phyloP scores from a whole-genome alignment of 2,797 vertebrate genomes.

The Paguma larvata region DNA sequence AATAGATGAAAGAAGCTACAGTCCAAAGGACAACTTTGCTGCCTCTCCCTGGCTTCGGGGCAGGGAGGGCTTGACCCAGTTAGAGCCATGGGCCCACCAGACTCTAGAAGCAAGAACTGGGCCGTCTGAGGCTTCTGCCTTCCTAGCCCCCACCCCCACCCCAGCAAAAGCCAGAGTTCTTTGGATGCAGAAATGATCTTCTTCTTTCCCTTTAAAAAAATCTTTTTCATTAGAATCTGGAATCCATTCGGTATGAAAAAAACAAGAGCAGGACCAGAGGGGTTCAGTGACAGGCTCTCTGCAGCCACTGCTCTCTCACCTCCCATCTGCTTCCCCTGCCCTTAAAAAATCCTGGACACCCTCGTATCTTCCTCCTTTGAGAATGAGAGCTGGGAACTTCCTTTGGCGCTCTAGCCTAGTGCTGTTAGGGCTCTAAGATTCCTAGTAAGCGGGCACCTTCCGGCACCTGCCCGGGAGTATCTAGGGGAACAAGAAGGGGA shows the following conservation, averaged over 20 bases:
- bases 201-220: conserved; percentile 16
- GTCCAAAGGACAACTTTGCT: neutral
- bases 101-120: neutral
- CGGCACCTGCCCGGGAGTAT: neutral
- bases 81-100: neutral
- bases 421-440: neutral
- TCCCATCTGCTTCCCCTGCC: neutral
- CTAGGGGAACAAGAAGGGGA: neutral
- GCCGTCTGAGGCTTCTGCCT: neutral
- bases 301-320: neutral
- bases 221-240: neutral
- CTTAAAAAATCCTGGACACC: neutral
- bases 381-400: neutral
- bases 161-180: conserved; percentile 34
- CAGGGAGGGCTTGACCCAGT: neutral
- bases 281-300: neutral
- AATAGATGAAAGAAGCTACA: neutral
- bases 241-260: conserved; percentile 14
- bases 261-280: neutral
- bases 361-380: neutral
- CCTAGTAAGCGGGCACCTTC: neutral
- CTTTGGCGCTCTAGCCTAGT: neutral
- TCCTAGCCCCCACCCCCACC: neutral
- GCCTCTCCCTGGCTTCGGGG: neutral
- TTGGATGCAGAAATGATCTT: conserved; percentile 45